Percentiles rank a stretch among this genome's conserved stretches.
Evolutionary conservation across 2,888 invertebrate genomes (phyloP).

Genomic region (Eudasyphora cyanicolor): DNA sequence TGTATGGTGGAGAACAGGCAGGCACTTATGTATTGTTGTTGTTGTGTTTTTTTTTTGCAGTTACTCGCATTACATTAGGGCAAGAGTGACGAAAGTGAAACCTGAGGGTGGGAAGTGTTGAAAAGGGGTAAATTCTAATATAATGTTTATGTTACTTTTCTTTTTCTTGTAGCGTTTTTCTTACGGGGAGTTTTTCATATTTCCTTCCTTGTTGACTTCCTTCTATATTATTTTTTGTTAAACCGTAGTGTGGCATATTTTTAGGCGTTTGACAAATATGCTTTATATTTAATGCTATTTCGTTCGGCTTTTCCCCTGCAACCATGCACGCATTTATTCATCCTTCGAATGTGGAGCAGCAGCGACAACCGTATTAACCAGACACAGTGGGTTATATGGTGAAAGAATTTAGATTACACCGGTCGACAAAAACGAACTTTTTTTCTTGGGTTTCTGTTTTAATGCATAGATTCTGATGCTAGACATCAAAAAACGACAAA

Average conservation of each 20-base stretch:
- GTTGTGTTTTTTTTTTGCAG: conserved; percentile 54
- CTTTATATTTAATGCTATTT: conserved; percentile 35
- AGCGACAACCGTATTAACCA: too few relatives aligned
- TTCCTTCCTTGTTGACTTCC: conserved; percentile 7
- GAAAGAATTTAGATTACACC: too few relatives aligned
- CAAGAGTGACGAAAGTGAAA: not conserved
- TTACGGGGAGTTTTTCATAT: not conserved
- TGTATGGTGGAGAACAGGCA: too few relatives aligned
- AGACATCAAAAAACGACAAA: too few relatives aligned
- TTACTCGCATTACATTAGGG: not conserved
- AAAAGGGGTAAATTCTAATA: conserved; percentile 63
- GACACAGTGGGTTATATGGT: too few relatives aligned
- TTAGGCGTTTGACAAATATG: conserved; percentile 63
- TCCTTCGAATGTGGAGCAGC: not conserved
- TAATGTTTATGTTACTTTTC: conserved; percentile 57
- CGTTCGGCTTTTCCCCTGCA: not conserved
- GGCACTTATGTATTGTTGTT: too few relatives aligned
- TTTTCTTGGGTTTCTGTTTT: too few relatives aligned
- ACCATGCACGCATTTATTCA: not conserved
- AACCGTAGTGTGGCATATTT: conserved; percentile 57
- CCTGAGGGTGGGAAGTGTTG: conserved; percentile 46
- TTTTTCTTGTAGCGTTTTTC: not conserved
- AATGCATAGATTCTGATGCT: too few relatives aligned
- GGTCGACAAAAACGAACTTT: too few relatives aligned
- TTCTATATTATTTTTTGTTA: not conserved